Base-by-base conservation (phyloP, 1,140 invertebrate genomes). In the Drosophila neocordata region DNA sequence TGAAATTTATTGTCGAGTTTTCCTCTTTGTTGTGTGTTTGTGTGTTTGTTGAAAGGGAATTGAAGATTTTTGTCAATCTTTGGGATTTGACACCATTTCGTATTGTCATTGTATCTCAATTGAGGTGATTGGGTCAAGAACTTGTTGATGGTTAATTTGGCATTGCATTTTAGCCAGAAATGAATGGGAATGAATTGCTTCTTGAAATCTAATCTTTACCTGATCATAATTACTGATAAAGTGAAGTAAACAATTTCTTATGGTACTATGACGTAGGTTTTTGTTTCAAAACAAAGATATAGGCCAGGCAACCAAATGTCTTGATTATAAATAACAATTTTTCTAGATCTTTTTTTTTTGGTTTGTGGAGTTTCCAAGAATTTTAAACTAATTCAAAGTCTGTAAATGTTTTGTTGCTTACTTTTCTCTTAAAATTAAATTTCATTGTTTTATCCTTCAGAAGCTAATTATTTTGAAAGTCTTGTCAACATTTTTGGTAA, bases 41-140 rank as follows among this genome's bases (percentile, higher is more conserved):
- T n/a, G n/a, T n/a, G n/a, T n/a, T n/a, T n/a, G n/a, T n/a, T 8
- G 27, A 34, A 34, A 34, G n/a, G 4, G 22, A 20, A 9, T 55
- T n/a, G n/a, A n/a, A n/a, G n/a, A n/a, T 74, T 71, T 74, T 74
- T 74, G 56, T 38, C 70, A 37, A 35, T 51, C 51, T 20, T 48
- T 15, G 9, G 7, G 63, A 65, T 74, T 41, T 74, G 72, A 74
- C 72, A 67, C 57, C 66, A 58, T 74, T 74, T 55, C 4, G 37
- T n/a, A 7, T 41, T 41, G 2, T 1, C 37, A 11, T 24, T 41
- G 58, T 13, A 12, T 44, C 48, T 15, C 35, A 48, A 74, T 74
- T 74, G 57, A 62, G 72, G 72, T 74, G 72, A 74, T 74, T 74
- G 72, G 72, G 72, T 74, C 72, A 74, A 74, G 72, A 74, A 68